These are phyloP conservation scores for Hyles euphorbiae DNA, from an alignment of 1,140 invertebrate species.

Conservation along the genomic window DNA sequence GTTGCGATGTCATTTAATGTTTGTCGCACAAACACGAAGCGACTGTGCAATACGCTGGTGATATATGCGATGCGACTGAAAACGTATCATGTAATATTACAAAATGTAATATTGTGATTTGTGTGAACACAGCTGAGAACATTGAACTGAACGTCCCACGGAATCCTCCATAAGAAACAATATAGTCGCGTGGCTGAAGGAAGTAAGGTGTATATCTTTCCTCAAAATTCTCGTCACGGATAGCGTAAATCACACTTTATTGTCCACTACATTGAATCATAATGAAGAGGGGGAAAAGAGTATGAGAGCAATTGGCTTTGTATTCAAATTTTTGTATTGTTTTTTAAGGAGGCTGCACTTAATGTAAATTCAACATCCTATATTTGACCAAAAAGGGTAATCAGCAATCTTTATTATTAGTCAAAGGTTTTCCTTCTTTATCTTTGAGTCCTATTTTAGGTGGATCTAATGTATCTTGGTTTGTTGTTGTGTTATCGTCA, in stretches of 20 bases:
- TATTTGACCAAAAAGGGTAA: no score
- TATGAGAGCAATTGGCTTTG: background rate
- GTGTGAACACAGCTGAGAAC: slow-evolving; percentile 29
- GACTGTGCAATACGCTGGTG: no score
- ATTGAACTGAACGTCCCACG: slow-evolving; percentile 15
- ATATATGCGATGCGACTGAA: no score
- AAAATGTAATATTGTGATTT: slow-evolving; percentile 23
- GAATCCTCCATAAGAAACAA: slow-evolving; percentile 51
- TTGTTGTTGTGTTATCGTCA: slow-evolving; percentile 8
- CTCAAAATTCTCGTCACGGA: slow-evolving; percentile 9
- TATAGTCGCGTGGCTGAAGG: slow-evolving; percentile 36
- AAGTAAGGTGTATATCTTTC: slow-evolving; percentile 55
- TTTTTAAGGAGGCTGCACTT: slow-evolving; percentile 34
- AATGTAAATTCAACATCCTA: no score
- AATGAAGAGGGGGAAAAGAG: background rate
- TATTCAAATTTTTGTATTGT: slow-evolving; percentile 30
- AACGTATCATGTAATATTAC: no score
- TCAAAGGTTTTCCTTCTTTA: no score
- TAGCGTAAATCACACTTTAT: background rate
- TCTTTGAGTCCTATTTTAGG: no score
- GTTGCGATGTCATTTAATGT: slow-evolving; percentile 8
- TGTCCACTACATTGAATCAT: background rate
- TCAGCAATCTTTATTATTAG: no score
- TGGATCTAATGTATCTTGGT: background rate
- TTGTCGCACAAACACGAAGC: background rate